Base-by-base conservation (phyloP, 2,888 invertebrate genomes). In the Abrostola triplasia region DNA sequence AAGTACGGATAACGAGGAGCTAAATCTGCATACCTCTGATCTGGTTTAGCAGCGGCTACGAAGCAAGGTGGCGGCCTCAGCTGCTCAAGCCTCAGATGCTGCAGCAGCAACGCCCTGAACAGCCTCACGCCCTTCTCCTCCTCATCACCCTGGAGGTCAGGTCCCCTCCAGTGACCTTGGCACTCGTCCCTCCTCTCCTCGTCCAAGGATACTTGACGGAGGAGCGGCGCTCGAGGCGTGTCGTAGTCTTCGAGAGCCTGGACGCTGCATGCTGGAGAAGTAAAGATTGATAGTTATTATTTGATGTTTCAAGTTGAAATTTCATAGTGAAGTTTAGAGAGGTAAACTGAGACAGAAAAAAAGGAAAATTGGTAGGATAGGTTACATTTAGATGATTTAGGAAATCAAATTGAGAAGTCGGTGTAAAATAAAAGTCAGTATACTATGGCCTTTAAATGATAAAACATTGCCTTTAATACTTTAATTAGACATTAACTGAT, bases 141-240 rank as follows among this genome's bases (percentile, higher is more conserved):
- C 58, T 94, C 95, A 37, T 94, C 93, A 0, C 92, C 95, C 55
- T 90, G 91, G 6, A 92, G 83, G 24, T 90, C 89, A 0, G 88
- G 85, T 0, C 92, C 91, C 52, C 89, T 79, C 91, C 95, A 95
- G 73, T 95, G 95, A 0, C 95, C 95, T 61, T 90, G 95, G 69
- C 92, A 95, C 79, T 94, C 94, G 60, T 94, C 94, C 0, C 92
- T 87, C 0, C 95, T 81, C 69, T 95, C 95, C 67, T 95, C 95
- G 36, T 95, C 95, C 35, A 95, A 67, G 0, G 95, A 95, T 0
- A 95, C 91, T 70, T 95, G 95, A 0, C 95, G 90, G 0, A 89
- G 88, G 0, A 95, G 84, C 0, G 95, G 95, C 0, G 95, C 94
- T 64, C 95, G 80, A 0, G 93, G 93, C 0, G 89, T 85, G 44